These are phyloP conservation scores for Eupithecia vulgata DNA, from an alignment of 2,888 invertebrate genomes.

Conservation along the genomic window DNA sequence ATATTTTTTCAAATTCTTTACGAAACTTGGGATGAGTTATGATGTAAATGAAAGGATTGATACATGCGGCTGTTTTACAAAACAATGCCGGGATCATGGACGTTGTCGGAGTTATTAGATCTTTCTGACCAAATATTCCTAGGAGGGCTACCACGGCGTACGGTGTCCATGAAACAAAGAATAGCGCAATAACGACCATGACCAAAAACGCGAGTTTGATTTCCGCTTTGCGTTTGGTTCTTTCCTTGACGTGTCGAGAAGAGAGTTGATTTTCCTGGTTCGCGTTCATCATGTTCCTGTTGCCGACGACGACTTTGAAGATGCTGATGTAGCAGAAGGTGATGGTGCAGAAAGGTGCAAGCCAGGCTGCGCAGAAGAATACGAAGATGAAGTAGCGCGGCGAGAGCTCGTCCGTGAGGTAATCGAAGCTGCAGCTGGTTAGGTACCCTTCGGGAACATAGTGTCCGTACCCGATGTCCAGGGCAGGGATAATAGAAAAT, in stretches of 20 bases:
- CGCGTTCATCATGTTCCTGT: constrained; percentile 75
- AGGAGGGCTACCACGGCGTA: constrained; percentile 90
- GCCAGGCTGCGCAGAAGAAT: constrained; percentile 90
- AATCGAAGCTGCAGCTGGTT: constrained; percentile 94
- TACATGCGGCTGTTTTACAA: constrained; percentile 91
- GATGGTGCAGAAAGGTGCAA: constrained; percentile 88
- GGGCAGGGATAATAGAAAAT: constrained; percentile 88
- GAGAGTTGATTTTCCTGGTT: constrained; percentile 79
- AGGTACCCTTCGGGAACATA: constrained; percentile 94
- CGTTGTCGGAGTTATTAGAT: constrained; percentile 86
- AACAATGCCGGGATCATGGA: constrained; percentile 92
- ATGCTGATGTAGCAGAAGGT: constrained; percentile 89
- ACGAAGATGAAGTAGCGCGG: constrained; percentile 88
- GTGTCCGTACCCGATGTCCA: constrained; percentile 87
- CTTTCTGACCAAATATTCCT: constrained; percentile 87
- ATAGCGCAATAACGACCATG: constrained; percentile 87
- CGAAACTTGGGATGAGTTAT: constrained; percentile 91
- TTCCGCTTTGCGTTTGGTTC: constrained; percentile 88
- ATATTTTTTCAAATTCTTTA: constrained; percentile 82
- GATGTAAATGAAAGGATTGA: constrained; percentile 92
- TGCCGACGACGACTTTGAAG: constrained; percentile 85
- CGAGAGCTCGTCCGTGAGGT: constrained; percentile 86
- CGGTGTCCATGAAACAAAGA: constrained; percentile 93
- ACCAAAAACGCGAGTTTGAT: constrained; percentile 88
- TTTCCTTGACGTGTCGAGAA: constrained; percentile 83